phyloP scores from a whole-genome alignment of 2,797 vertebrate species.

The Sphenopsis melanotis region DNA sequence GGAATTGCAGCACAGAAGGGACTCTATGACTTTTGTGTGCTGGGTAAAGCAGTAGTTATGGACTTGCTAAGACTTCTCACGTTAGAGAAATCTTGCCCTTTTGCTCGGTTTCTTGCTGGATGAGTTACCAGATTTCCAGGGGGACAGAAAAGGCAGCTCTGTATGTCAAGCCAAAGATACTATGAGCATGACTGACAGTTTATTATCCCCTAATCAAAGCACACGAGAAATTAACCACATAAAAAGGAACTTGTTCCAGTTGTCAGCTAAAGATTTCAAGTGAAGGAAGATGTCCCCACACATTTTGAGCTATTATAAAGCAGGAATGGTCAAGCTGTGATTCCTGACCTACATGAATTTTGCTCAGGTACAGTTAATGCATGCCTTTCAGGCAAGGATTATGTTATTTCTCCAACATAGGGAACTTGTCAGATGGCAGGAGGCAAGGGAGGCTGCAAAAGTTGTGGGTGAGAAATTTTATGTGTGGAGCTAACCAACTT shows the following conservation, averaged over 20 bases:
- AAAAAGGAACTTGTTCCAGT: not conserved
- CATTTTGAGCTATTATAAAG: not conserved
- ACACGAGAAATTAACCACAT: not conserved
- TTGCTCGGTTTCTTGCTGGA: not conserved
- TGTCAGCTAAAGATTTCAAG: not conserved
- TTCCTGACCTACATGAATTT: not conserved
- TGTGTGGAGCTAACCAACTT: not conserved
- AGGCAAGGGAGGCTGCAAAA: not conserved
- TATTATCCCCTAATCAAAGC: not conserved
- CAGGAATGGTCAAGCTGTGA: not conserved
- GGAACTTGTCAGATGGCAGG: not conserved
- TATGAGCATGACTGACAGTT: not conserved
- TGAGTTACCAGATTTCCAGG: not conserved
- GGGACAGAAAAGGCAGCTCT: not conserved
- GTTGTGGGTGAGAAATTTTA: not conserved
- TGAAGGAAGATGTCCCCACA: not conserved
- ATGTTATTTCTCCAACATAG: not conserved
- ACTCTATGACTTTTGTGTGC: not conserved
- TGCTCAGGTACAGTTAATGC: not conserved
- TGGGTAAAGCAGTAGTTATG: not conserved
- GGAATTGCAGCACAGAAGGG: not conserved
- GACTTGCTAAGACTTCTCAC: not conserved
- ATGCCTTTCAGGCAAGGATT: not conserved
- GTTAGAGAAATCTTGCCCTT: not conserved
- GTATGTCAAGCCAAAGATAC: not conserved